Conservation (phyloP, 2,113 vertebrate species). For the Pollimyrus isidori region DNA sequence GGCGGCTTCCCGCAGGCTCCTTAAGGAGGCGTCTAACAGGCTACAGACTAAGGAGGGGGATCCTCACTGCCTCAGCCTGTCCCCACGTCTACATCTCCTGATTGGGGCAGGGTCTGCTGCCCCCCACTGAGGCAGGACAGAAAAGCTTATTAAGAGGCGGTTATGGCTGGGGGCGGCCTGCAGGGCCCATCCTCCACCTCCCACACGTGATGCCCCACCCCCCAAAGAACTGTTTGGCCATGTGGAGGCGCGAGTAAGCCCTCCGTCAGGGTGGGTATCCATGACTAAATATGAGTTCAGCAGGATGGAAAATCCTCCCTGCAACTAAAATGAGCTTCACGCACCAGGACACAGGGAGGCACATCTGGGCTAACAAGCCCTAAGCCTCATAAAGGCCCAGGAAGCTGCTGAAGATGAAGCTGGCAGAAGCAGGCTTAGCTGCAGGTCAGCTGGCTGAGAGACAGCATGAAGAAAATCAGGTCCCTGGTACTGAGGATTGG, state of each 20-base stretch:
- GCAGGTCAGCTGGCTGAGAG: neutral
- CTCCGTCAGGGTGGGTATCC: constrained; percentile 22
- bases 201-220: neutral
- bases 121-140: constrained; percentile 48
- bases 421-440: neutral
- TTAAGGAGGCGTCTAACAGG: neutral
- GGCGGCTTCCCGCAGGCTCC: constrained; percentile 41
- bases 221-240: neutral
- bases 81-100: constrained; percentile 43
- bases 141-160: constrained; percentile 50
- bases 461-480: neutral
- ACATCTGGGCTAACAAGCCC: neutral
- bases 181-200: neutral
- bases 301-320: neutral
- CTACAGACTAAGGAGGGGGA: neutral
- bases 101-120: constrained; percentile 57
- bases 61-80: neutral
- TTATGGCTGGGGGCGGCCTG: constrained; percentile 23
- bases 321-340: neutral
- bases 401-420: neutral
- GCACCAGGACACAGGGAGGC: neutral
- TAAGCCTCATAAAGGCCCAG: too few relatives aligned
- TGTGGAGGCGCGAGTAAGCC: neutral
- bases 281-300: constrained; percentile 29
- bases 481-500: neutral